Base-by-base conservation (phyloP, 1,140 invertebrate species). In the Pollicipes pollicipes region DNA sequence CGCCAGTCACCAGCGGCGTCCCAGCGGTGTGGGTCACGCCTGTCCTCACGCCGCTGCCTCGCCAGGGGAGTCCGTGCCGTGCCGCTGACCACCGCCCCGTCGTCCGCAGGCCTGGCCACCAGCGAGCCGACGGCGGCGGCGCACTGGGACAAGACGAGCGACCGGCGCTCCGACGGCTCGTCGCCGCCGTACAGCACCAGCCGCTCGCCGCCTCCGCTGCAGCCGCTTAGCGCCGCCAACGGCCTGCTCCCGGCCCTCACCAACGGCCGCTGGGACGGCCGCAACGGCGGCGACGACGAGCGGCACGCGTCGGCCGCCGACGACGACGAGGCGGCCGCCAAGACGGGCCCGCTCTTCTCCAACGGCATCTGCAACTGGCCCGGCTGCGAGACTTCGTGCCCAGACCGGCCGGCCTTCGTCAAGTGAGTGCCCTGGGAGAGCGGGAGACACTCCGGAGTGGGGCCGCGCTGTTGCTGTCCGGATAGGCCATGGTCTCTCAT, bases 291-390 rank as follows among this genome's bases (percentile, higher is more conserved):
- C 45, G 45, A 58, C 17, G 45, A 58, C 10, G 45, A 58, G 45
- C 45, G 45, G 8, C 45, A 58, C 45, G 6, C 45, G 6, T 21
- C 45, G 45, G 13, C 32, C 32, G 45, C 45, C 3, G 45, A 58
- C 13, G 45, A 58, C 10, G 45, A 58, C 13, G 45, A 58, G 13
- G 13, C 24, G 45, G 21, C 45, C 10, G 45, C 17, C 6, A 58
- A 58, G 45, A 58, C 45, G 17, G 45, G 45, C 13, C 45, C 90
- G 30, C 83, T 97, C 26, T 97, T 91, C 78, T 90, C 91, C 32
- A 91, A 95, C 78, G 92, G 92, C 13, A 88, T 96, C 16, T 98
- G 95, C 83, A 95, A 95, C 79, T 98, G 95, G 95, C 94, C 94
- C 10, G 91, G 93, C 72, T 97, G 95, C 83, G 94, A 97, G 83